Evolutionary conservation across 2,113 vertebrate genomes (phyloP).

Genomic region (Haplotaxodon microlepis): DNA sequence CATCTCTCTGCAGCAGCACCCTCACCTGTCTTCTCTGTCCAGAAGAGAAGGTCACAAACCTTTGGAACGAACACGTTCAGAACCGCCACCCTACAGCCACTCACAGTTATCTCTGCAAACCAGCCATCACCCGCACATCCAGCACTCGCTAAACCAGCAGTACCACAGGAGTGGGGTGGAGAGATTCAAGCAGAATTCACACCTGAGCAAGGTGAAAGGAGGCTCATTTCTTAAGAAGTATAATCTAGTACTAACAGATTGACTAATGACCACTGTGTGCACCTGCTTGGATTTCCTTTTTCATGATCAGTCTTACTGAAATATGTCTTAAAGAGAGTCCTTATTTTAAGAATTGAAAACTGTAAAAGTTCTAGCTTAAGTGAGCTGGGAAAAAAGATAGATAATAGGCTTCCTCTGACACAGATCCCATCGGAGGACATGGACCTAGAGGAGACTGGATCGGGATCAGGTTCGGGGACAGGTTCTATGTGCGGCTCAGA

Average conservation of each 20-base stretch:
- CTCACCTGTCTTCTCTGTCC: constrained; percentile 64
- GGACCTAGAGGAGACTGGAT: constrained; percentile 72
- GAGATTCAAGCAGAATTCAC: constrained; percentile 44
- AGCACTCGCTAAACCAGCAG: constrained; percentile 75
- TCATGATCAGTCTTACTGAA: background rate
- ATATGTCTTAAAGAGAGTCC: background rate
- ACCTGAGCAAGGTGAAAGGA: constrained; percentile 48
- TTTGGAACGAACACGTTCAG: constrained; percentile 86
- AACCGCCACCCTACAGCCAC: constrained; percentile 84
- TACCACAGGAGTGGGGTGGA: constrained; percentile 63
- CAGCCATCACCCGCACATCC: constrained; percentile 65
- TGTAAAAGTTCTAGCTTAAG: background rate
- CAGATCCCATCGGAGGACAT: constrained; percentile 88
- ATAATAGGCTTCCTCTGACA: constrained; percentile 74
- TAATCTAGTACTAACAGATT: background rate
- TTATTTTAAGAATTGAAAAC: background rate
- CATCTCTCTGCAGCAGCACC: constrained; percentile 72
- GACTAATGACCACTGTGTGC: background rate
- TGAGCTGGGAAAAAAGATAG: constrained; percentile 67
- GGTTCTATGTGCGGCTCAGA: constrained; percentile 23
- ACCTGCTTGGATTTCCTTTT: background rate
- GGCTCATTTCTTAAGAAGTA: background rate
- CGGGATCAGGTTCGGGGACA: constrained; percentile 31
- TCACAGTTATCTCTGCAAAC: constrained; percentile 69
- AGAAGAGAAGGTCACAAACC: constrained; percentile 76